A percentile compares a stretch with the other conserved stretches of the same genome.
Conservation (phyloP, 2,113 vertebrate species). For the Phyllostomus hastatus region DNA sequence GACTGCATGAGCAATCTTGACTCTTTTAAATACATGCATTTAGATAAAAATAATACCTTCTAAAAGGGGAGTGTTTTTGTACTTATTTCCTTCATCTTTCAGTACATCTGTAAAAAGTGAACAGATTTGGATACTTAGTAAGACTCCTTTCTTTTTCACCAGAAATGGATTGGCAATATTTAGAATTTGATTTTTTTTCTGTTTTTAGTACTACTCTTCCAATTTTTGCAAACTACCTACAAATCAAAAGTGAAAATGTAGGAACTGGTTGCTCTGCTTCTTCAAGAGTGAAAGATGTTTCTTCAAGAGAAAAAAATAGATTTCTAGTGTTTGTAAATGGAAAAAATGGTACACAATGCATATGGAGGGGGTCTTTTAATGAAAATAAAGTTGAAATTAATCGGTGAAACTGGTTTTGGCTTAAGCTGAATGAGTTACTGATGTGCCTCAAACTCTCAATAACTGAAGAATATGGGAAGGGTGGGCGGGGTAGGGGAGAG, state of each 20-base stretch:
- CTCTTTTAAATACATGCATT: background rate
- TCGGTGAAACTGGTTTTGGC: background rate
- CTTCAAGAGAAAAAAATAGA: background rate
- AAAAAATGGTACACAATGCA: background rate
- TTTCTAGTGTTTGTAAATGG: constrained; percentile 21
- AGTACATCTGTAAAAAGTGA: background rate
- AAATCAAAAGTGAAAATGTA: background rate
- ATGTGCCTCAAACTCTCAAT: constrained; percentile 40
- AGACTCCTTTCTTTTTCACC: background rate
- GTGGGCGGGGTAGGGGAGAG: no score
- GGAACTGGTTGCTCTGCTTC: background rate
- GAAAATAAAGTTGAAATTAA: constrained; percentile 43
- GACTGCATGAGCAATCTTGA: background rate
- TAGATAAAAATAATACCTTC: constrained; percentile 12
- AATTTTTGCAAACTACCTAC: background rate
- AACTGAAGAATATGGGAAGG: background rate
- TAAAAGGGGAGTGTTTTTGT: background rate
- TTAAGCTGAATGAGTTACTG: constrained; percentile 22
- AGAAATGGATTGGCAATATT: constrained; percentile 6
- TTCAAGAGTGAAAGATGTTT: background rate
- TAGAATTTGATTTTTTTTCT: background rate
- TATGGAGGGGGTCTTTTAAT: constrained; percentile 32
- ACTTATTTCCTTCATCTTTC: background rate
- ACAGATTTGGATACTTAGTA: background rate
- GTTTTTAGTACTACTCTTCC: background rate